Percentiles rank a stretch among this genome's conserved stretches.
phyloP scores from a whole-genome alignment of 2,797 vertebrate genomes.

The Scolopax bukidnonensis region DNA sequence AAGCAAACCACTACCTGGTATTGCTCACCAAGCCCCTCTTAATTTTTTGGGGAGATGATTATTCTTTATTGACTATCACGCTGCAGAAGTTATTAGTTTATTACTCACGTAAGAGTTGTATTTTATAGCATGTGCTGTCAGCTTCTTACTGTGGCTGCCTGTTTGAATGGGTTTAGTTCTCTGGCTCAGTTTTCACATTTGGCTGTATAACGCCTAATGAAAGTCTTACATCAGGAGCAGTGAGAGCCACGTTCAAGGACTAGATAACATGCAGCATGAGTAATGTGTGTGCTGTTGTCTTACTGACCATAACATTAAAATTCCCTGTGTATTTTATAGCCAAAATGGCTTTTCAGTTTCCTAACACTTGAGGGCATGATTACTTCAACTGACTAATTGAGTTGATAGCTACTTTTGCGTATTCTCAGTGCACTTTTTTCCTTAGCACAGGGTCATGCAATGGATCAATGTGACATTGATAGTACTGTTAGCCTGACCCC shows the following conservation, averaged over 20 bases:
- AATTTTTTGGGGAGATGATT: conserved; percentile 3
- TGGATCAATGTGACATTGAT: background rate
- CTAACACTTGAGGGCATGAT: conserved; percentile 41
- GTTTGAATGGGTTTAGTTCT: background rate
- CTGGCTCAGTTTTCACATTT: background rate
- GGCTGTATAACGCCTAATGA: background rate
- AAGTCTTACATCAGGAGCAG: background rate
- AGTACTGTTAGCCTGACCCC: background rate
- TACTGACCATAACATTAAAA: background rate
- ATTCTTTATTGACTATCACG: conserved; percentile 17
- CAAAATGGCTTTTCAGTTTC: conserved; percentile 39
- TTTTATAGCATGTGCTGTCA: background rate
- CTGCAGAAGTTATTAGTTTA: conserved; percentile 62
- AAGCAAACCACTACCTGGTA: background rate
- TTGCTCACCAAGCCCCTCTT: conserved; percentile 6
- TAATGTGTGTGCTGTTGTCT: background rate
- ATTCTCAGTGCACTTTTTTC: background rate
- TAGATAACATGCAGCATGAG: background rate
- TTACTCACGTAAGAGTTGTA: background rate
- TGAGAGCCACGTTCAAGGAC: background rate
- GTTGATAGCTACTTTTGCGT: background rate
- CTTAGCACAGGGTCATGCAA: background rate
- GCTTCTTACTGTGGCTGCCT: background rate
- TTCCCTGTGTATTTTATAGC: background rate
- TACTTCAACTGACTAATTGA: conserved; percentile 28